Percentiles rank a stretch among this genome's conserved stretches.
These are phyloP conservation scores for Helarctos malayanus DNA, from an alignment of 2,797 vertebrate genomes.

Conservation along the genomic window DNA sequence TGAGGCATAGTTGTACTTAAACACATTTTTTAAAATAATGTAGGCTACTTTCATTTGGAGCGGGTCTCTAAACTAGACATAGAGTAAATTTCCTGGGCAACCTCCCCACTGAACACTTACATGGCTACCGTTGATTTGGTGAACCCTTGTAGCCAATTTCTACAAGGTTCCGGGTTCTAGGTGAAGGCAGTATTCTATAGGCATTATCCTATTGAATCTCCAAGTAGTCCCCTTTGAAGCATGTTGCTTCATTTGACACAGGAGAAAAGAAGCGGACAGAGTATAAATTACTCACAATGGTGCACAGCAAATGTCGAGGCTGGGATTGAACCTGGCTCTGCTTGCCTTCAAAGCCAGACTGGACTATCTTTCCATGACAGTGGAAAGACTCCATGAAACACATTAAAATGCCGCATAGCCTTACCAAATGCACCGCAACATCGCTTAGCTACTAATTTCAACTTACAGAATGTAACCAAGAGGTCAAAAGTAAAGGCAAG, in stretches of 20 bases:
- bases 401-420: background rate
- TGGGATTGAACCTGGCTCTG: accelerated
- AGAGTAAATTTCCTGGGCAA: background rate
- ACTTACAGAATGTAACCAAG: background rate
- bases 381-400: background rate
- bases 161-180: background rate
- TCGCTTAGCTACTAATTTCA: background rate
- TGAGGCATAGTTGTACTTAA: background rate
- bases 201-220: background rate
- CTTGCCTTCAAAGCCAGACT: background rate
- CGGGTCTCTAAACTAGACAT: background rate
- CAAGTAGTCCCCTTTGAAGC: background rate
- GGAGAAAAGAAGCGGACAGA: background rate
- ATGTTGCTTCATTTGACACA: background rate
- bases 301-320: background rate
- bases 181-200: background rate
- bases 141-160: background rate
- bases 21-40: background rate
- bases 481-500: background rate
- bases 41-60: background rate
- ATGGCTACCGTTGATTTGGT: background rate
- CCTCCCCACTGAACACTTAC: background rate
- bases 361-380: background rate
- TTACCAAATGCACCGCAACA: accelerated
- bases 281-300: background rate